Evolutionary conservation across 2,888 invertebrate species (phyloP).

Genomic region (Cataglyphis altisquamis): DNA sequence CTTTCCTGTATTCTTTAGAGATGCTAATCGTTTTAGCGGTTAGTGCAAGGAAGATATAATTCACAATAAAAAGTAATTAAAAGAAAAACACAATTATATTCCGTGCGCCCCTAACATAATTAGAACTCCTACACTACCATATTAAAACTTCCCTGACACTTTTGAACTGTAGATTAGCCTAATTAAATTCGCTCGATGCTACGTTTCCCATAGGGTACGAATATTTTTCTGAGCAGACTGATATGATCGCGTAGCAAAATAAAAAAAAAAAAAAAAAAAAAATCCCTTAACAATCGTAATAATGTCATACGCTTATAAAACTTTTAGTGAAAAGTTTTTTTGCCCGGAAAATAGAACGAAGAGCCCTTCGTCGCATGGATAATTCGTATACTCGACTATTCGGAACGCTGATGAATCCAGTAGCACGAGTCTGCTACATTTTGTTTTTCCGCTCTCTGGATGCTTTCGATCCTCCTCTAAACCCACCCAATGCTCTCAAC

Average conservation of each 20-base stretch:
- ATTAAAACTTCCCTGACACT: slow-evolving; percentile 9
- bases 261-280: not conserved
- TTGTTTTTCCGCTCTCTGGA: slow-evolving; percentile 42
- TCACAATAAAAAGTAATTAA: slow-evolving; percentile 12
- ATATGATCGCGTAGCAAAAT: slow-evolving; percentile 12
- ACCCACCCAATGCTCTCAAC: slow-evolving; percentile 15
- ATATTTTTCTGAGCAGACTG: slow-evolving; percentile 16
- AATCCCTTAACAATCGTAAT: slow-evolving; percentile 22
- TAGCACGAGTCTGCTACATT: slow-evolving; percentile 24
- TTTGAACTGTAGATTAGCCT: slow-evolving; percentile 13
- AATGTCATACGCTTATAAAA: slow-evolving; percentile 16
- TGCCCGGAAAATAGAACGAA: not conserved
- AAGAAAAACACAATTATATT: not conserved
- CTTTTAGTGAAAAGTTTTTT: slow-evolving; percentile 36
- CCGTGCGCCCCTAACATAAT: not conserved
- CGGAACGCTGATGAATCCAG: slow-evolving; percentile 45
- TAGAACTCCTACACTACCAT: not conserved
- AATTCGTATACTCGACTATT: slow-evolving; percentile 50
- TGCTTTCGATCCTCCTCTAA: slow-evolving; percentile 49
- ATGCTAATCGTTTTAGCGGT: not conserved
- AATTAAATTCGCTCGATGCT: slow-evolving; percentile 32
- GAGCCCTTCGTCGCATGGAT: slow-evolving; percentile 27
- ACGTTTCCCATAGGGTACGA: not conserved
- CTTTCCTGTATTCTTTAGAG: not conserved
- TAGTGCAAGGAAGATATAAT: not conserved